phyloP scores from a whole-genome alignment of 1,140 invertebrate genomes.

The Caligus rogercresseyi region DNA sequence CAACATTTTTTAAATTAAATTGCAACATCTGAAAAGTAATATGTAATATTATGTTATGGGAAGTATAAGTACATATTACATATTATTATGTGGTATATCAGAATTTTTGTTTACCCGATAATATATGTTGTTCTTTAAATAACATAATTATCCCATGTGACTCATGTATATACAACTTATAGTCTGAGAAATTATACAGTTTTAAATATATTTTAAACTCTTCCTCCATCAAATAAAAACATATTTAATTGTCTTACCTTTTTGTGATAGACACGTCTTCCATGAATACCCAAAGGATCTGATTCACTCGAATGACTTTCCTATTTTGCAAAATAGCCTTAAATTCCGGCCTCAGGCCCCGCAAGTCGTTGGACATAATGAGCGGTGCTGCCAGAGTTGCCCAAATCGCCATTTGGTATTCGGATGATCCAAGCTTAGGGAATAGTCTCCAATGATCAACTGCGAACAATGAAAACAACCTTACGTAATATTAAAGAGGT shows the following conservation, averaged over 20 bases:
- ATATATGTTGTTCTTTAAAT: too few relatives aligned
- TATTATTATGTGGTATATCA: too few relatives aligned
- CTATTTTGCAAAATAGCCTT: slow-evolving; percentile 28
- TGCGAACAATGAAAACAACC: slow-evolving; percentile 20
- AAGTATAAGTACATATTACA: too few relatives aligned
- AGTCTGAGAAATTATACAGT: too few relatives aligned
- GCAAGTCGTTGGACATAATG: slow-evolving; percentile 33
- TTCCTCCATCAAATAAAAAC: too few relatives aligned
- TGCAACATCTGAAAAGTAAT: too few relatives aligned
- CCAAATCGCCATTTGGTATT: slow-evolving; percentile 33
- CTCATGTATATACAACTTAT: too few relatives aligned
- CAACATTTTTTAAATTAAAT: too few relatives aligned
- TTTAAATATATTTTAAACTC: too few relatives aligned
- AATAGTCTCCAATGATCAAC: slow-evolving; percentile 30
- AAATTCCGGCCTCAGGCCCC: slow-evolving; percentile 26
- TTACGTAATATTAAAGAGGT: background rate
- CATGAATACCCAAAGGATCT: slow-evolving; percentile 31
- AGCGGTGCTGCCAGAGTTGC: slow-evolving; percentile 31
- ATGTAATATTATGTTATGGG: too few relatives aligned
- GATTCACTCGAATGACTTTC: slow-evolving; percentile 29
- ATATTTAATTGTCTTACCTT: slow-evolving; percentile 19
- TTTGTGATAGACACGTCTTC: slow-evolving; percentile 22
- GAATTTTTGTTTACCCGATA: too few relatives aligned
- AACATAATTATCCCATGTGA: too few relatives aligned
- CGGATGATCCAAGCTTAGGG: slow-evolving; percentile 28